Evolutionary conservation across 2,113 vertebrate genomes (phyloP).

Genomic region (Brachypteracias leptosomus): DNA sequence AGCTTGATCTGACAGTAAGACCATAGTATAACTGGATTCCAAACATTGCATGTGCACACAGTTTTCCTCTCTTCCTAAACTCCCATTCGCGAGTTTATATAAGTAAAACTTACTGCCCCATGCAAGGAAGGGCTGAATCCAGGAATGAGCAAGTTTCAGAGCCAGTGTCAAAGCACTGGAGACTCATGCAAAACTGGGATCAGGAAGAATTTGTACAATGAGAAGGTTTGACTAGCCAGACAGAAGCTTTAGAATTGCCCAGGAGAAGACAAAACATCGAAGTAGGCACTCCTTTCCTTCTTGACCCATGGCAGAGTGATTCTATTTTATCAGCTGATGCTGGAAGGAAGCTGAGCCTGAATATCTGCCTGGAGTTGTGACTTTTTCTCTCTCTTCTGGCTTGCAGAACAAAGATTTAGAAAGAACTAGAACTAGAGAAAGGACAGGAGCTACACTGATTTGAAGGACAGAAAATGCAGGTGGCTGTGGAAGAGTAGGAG

Average conservation of each 20-base stretch:
- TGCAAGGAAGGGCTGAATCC: background rate
- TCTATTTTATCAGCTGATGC: background rate
- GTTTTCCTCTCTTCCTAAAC: background rate
- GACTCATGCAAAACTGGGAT: background rate
- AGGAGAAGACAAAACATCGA: background rate
- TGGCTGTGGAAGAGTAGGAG: background rate
- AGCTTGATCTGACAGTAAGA: constrained; percentile 83
- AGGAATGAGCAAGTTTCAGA: background rate
- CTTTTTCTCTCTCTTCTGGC: background rate
- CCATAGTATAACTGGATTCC: background rate
- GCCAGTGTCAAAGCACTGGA: background rate
- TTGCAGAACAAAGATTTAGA: background rate
- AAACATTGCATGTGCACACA: background rate
- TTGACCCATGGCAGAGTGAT: background rate
- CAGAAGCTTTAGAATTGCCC: background rate
- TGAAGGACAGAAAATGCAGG: background rate
- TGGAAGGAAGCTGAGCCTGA: background rate
- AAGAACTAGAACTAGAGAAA: background rate
- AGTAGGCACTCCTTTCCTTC: background rate
- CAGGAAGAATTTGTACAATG: background rate
- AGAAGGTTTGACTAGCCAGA: background rate
- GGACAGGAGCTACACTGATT: background rate
- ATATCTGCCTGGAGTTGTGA: background rate
- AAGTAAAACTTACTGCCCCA: background rate
- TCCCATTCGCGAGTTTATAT: background rate